These are phyloP conservation scores for Galerucella pusilla DNA, from an alignment of 2,888 invertebrate species.

Conservation along the genomic window DNA sequence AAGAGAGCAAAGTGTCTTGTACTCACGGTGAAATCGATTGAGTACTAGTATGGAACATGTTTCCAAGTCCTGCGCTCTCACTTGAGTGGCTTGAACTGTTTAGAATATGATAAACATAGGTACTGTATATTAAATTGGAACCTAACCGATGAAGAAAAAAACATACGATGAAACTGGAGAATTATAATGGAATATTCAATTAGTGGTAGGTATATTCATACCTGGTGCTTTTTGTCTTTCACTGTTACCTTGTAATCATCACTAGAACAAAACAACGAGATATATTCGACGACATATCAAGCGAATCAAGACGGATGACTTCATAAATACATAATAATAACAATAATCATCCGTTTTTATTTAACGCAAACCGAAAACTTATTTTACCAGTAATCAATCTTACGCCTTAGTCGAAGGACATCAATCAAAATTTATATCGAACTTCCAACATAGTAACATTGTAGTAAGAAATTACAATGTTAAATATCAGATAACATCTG, in stretches of 20 bases:
- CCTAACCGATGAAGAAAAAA: too few relatives aligned
- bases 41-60: too few relatives aligned
- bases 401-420: conserved; percentile 31
- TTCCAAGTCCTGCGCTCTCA: too few relatives aligned
- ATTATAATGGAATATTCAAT: too few relatives aligned
- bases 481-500: conserved; percentile 33
- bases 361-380: conserved; percentile 28
- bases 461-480: conserved; percentile 36
- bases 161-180: too few relatives aligned
- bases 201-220: too few relatives aligned
- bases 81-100: too few relatives aligned
- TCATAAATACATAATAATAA: conserved; percentile 8
- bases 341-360: conserved; percentile 22
- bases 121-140: too few relatives aligned
- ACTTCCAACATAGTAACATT: conserved; percentile 31
- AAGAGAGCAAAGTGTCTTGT: too few relatives aligned
- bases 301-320: neutral
- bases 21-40: too few relatives aligned
- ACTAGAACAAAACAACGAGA: neutral
- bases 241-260: neutral
- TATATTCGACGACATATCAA: neutral
- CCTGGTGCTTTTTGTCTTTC: neutral
- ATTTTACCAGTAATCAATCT: conserved; percentile 29
- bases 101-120: too few relatives aligned
- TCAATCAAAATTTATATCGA: conserved; percentile 37